Evolutionary conservation across 2,113 vertebrate genomes (phyloP), one percentile per base, ranked within the genome.

Genomic region (Anolis sagrei): DNA sequence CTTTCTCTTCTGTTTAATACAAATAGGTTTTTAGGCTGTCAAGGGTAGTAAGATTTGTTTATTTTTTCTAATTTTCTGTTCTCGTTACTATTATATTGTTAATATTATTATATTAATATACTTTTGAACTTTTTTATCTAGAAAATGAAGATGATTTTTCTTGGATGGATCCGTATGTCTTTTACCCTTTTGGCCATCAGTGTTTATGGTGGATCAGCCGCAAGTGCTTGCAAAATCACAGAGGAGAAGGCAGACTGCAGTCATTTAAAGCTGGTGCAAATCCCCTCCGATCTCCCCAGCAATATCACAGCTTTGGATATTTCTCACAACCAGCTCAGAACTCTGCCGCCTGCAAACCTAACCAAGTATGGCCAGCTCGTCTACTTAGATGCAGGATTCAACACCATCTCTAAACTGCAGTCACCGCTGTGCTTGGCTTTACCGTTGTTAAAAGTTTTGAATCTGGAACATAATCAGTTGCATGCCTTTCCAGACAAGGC

Each of bases 261-360:
- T 87, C 99, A 98, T 85, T 94, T 97, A 84, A 97, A 96, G 58
- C 95, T 99, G 85, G 95, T 76, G 1, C 89, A 90, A 1, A 90
- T 99, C 77, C 99, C 99, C 1, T 82, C 92, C 4, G 88, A 99
- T 92, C 97, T 99, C 32, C 98, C 98, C 1, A 2, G 49, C 11
- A 97, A 97, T 82, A 97, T 99, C 92, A 97, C 90, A 0, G 82
- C 88, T 18, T 92, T 99, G 90, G 98, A 98, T 48, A 91, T 99
- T 78, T 98, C 98, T 76, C 98, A 99, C 90, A 99, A 99, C 87
- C 96, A 96, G 86, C 76, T 99, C 73, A 91, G 0, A 78, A 61
- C 34, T 29, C 81, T 98, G 3, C 92, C 85, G 21, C 79, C 95
- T 27, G 84, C 25, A 25, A 96, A 96, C 14, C 89, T 99, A 64